Percentiles rank a stretch among this genome's conserved stretches.
phyloP scores from a whole-genome alignment of 1,140 invertebrate species.

The Pantala flavescens region DNA sequence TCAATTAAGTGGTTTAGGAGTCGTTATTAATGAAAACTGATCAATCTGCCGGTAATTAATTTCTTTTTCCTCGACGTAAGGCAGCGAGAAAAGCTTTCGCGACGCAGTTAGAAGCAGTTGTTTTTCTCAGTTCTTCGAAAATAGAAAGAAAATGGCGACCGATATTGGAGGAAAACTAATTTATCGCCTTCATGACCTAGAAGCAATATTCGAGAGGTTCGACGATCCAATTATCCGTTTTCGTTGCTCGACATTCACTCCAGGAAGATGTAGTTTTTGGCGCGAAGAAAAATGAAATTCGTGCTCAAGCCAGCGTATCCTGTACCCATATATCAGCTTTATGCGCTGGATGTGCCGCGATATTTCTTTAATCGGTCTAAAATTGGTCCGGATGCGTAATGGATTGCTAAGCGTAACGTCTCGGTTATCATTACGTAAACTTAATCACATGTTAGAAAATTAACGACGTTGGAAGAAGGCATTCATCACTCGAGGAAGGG shows the following conservation, averaged over 20 bases:
- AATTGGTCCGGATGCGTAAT: not conserved
- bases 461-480: not conserved
- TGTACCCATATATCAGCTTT: not conserved
- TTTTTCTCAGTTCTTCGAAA: not conserved
- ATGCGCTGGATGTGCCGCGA: not conserved
- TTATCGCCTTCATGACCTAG: not conserved
- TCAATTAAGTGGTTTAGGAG: not conserved
- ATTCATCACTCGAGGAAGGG: not conserved
- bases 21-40: not conserved
- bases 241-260: not conserved
- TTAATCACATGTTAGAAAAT: not conserved
- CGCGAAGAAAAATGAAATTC: not conserved
- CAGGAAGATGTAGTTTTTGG: not conserved
- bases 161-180: not conserved
- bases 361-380: not conserved
- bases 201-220: not conserved
- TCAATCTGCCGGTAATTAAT: conserved; percentile 1
- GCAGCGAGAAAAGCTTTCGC: not conserved
- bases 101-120: not conserved
- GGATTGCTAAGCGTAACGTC: not conserved
- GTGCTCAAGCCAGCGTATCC: not conserved
- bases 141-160: not conserved
- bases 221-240: not conserved
- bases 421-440: not conserved
- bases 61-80: not conserved